phyloP scores from a whole-genome alignment of 2,888 invertebrate genomes.

The Metellina segmentata region DNA sequence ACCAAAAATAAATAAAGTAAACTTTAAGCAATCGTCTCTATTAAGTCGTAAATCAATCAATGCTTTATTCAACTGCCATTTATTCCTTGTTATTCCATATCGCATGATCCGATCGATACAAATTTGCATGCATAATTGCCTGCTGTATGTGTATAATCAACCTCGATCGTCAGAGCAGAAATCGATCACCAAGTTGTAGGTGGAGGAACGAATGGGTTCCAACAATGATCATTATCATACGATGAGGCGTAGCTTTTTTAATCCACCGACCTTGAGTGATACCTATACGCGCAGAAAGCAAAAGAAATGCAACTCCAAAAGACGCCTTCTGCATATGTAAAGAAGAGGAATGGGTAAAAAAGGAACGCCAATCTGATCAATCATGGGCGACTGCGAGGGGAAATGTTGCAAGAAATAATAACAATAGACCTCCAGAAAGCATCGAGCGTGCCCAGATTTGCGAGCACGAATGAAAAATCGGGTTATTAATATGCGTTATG shows the following conservation, averaged over 20 bases:
- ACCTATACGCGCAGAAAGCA: constrained; percentile 33
- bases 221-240: constrained; percentile 46
- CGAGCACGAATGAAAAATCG: constrained; percentile 41
- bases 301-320: constrained; percentile 8
- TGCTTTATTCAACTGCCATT: neutral
- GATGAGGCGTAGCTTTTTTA: constrained; percentile 47
- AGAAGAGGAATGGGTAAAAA: constrained; percentile 45
- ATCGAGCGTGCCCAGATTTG: constrained; percentile 44
- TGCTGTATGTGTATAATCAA: neutral
- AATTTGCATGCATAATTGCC: neutral
- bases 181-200: constrained; percentile 34
- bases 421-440: constrained; percentile 33
- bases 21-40: no score
- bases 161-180: neutral
- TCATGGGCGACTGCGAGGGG: constrained; percentile 47
- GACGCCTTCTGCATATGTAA: constrained; percentile 55
- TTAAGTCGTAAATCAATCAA: neutral
- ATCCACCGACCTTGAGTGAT: constrained; percentile 46
- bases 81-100: neutral
- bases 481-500: constrained; percentile 70
- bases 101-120: neutral
- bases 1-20: no score
- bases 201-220: constrained; percentile 32
- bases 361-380: constrained; percentile 48
- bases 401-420: constrained; percentile 59